Base-by-base conservation (phyloP, 2,113 vertebrate species). In the Gymnogyps californianus region DNA sequence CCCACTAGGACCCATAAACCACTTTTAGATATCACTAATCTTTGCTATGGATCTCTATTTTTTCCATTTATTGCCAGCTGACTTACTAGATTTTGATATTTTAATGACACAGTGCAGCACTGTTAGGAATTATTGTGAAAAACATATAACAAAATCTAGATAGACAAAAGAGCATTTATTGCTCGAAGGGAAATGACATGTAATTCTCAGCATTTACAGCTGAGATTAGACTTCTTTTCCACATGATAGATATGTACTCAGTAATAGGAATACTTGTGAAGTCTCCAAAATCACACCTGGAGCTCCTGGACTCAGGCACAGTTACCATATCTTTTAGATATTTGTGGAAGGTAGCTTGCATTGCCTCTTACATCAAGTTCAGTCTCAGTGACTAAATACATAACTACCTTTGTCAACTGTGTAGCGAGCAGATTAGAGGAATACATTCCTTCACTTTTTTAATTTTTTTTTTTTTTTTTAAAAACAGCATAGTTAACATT, bases 21-120 rank as follows among this genome's bases (percentile, higher is more conserved):
- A 97, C 97, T 98, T 98, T 98, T 84, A 98, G 97, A 97, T 95
- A 97, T 93, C 90, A 93, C 97, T 95, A 97, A 98, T 98, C 98
- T 98, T 97, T 97, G 95, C 90, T 94, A 93, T 80, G 88, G 93
- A 94, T 97, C 95, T 96, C 92, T 97, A 70, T 94, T 94, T 94
- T 94, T 94, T 36, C 49, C 65, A 88, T 92, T 91, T 91, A 66
- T 83, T 94, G 67, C 96, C 70, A 87, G 72, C 83, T 97, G 95
- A 93, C 83, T 77, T 94, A 89, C 34, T 77, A 87, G 82, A 75
- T 89, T 95, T 96, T 89, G 85, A 81, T 96, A 95, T 94, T 96
- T 96, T 97, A 96, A 96, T 89, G 81, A 86, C 92, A 92, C n/a
- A 91, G 78, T 12, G 11, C 57, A 66, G 6, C 58, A 54, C 75